phyloP scores from a whole-genome alignment of 1,140 invertebrate species.

The Meloidogyne chitwoodi region DNA sequence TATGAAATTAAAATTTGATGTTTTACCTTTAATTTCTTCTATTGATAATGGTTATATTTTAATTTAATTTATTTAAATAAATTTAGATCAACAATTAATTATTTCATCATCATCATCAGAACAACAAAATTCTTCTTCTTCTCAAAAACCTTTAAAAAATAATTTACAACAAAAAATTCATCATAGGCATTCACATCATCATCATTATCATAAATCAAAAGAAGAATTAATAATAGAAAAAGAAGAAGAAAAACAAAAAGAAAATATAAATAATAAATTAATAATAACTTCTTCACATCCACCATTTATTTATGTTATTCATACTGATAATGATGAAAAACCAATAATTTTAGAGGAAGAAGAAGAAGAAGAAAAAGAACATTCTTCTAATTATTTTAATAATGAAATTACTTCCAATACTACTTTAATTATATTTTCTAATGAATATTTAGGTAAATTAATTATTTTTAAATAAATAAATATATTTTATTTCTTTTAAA shows the following conservation, averaged over 20 bases:
- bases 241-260: neutral
- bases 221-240: neutral
- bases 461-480: too few species aligned
- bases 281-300: neutral
- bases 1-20: slow-evolving; percentile 48
- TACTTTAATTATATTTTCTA: too few species aligned
- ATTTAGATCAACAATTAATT: neutral
- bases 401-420: too few species aligned
- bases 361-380: neutral
- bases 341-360: neutral
- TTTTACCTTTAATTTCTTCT: slow-evolving; percentile 9
- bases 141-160: too few species aligned
- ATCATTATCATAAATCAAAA: neutral
- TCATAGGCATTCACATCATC: neutral
- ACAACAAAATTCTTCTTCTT: neutral
- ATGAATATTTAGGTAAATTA: too few species aligned
- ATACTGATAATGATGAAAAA: slow-evolving; percentile 1
- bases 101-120: neutral
- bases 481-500: too few species aligned
- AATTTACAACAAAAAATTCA: neutral
- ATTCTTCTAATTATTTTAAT: too few species aligned
- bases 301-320: slow-evolving; percentile 19
- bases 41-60: neutral
- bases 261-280: too few species aligned
- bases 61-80: neutral